Base-by-base conservation (phyloP, 2,113 vertebrate genomes). In the Catagonus wagneri region DNA sequence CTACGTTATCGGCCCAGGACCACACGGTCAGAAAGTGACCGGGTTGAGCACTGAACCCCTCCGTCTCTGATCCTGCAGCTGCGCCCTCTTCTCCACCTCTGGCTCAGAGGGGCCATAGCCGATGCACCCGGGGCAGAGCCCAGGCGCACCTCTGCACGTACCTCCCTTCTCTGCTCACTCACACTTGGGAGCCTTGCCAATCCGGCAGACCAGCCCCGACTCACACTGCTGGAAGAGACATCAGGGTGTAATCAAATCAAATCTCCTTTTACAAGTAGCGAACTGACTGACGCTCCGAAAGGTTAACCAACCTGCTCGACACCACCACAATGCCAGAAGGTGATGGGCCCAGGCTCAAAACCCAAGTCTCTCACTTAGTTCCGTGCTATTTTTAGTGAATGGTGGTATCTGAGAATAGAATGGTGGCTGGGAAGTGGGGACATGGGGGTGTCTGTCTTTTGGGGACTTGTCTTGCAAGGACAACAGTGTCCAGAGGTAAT, bases 211-310 rank as follows among this genome's bases (percentile, higher is more conserved):
- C 54, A 19, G 4, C 27, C 44, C 34, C 9, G 36, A 36, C 23
- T 60, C 86, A 15, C 2, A 10, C 16, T 23, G 27, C 66, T 32
- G 3, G 65, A 61, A 52, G 89, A 52, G 69, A 81, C 36, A 20
- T 6, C 16, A 34, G 22, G 1, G 2, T 32, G 19, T 39, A 74
- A 83, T 75, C 83, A 29, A 7, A 83, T 14, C 4, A 3, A 63
- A 93, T 68, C 68, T 96, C 63, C 44, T 96, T 95, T 93, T 89
- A 79, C 69, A 84, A 96, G 66, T 29, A 83, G 78, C 39, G 74
- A 86, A n/a, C 1, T 56, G 50, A n/a, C 1, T 56, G 50, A 93
- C 94, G 71, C 44, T 90, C 89, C 68, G n/a, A 88, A 96, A 95
- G 56, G 78, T 71, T 66, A 89, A 68, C 74, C 68, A 83, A 83